A percentile compares a stretch with the other conserved stretches of the same genome.
These are phyloP conservation scores for Poeciliopsis presidionis DNA, from an alignment of 2,797 vertebrate species.

Conservation along the genomic window DNA sequence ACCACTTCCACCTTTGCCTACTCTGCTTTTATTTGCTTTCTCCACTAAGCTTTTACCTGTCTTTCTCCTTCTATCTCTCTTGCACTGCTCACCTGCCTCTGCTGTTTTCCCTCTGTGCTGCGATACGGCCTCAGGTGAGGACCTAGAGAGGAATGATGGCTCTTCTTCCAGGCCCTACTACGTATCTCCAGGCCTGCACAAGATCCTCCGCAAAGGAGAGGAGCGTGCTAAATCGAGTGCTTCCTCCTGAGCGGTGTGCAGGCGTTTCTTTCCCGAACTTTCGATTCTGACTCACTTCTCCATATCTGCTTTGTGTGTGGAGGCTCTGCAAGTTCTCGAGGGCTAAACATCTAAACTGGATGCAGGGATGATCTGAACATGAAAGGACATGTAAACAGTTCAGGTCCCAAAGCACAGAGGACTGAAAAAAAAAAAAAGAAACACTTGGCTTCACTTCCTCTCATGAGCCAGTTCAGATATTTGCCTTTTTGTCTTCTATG, in stretches of 20 bases:
- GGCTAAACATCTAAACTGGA: conserved; percentile 66
- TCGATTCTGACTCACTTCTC: conserved; percentile 54
- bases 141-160: conserved; percentile 96
- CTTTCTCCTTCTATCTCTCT: conserved; percentile 41
- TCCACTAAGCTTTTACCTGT: conserved; percentile 55
- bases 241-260: conserved; percentile 65
- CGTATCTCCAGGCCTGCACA: conserved; percentile 92
- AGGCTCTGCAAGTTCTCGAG: conserved; percentile 57
- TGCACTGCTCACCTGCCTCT: conserved; percentile 12
- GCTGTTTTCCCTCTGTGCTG: conserved; percentile 26
- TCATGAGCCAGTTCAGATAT: conserved; percentile 67
- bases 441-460: conserved; percentile 58
- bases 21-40: conserved; percentile 28
- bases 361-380: conserved; percentile 44
- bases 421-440: conserved; percentile 27
- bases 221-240: conserved; percentile 74
- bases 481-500: conserved; percentile 65
- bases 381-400: conserved; percentile 50
- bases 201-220: conserved; percentile 90
- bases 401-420: conserved; percentile 49
- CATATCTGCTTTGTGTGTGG: conserved; percentile 51
- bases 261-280: conserved; percentile 31
- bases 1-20: conserved; percentile 35
- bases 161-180: conserved; percentile 93
- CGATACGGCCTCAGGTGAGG: conserved; percentile 87